phyloP scores from a whole-genome alignment of 2,888 invertebrate species.

The Drosophila affinis region DNA sequence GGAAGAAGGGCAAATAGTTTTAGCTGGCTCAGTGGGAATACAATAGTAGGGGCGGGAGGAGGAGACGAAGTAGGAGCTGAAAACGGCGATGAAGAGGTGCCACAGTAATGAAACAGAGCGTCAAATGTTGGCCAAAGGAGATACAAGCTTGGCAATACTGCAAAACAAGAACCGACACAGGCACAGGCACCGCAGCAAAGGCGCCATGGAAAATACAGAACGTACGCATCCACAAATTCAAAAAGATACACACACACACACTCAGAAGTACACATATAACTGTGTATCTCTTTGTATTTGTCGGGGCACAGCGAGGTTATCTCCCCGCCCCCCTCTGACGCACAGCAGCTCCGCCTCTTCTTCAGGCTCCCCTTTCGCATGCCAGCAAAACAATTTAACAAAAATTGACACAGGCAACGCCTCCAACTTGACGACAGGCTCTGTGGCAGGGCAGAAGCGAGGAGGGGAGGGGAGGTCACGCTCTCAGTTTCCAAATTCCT shows the following conservation, averaged over 20 bases:
- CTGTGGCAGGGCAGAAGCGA: not conserved
- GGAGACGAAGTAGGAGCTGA: not conserved
- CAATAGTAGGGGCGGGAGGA: not conserved
- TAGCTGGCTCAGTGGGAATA: conserved; percentile 20
- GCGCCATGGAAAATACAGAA: conserved; percentile 10
- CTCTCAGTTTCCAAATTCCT: conserved; percentile 1
- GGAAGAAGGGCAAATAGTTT: conserved; percentile 28
- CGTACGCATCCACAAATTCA: conserved; percentile 8
- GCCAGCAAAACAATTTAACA: conserved; percentile 61
- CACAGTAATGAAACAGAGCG: conserved; percentile 39
- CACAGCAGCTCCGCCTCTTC: conserved; percentile 11
- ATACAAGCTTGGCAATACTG: conserved; percentile 30
- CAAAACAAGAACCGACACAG: conserved; percentile 18
- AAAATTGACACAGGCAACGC: conserved; percentile 47
- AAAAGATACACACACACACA: not conserved
- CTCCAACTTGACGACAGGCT: conserved; percentile 13
- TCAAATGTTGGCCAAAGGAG: conserved; percentile 36
- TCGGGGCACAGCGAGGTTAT: conserved; percentile 11
- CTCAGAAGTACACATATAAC: not conserved
- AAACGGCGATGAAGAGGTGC: conserved; percentile 6
- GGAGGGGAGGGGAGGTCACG: not conserved
- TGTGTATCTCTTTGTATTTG: conserved; percentile 24
- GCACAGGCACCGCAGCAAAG: conserved; percentile 17
- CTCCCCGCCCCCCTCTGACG: conserved; percentile 8
- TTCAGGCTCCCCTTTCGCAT: conserved; percentile 24